phyloP scores from a whole-genome alignment of 2,113 vertebrate species.

The Microcebus tavaratra region DNA sequence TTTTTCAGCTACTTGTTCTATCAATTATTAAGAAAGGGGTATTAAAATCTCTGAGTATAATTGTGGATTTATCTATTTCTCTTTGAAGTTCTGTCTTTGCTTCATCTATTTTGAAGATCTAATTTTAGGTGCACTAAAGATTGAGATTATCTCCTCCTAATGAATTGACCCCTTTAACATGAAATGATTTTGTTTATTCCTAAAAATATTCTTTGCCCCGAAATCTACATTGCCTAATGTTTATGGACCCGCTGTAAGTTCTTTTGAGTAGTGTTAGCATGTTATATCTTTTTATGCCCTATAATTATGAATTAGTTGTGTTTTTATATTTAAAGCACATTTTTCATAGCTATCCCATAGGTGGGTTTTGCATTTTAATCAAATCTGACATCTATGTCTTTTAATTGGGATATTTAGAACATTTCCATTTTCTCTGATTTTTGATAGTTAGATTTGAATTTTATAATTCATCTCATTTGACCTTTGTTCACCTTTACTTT shows the following conservation, averaged over 20 bases:
- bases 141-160: slow-evolving; percentile 23
- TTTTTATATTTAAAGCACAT: slow-evolving; percentile 25
- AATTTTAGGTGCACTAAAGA: slow-evolving; percentile 14
- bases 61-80: background rate
- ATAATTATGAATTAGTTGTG: background rate
- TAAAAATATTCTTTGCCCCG: background rate
- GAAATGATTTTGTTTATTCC: background rate
- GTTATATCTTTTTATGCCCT: background rate
- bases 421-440: slow-evolving; percentile 12
- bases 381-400: background rate
- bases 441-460: background rate
- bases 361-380: slow-evolving; percentile 27
- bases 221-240: background rate
- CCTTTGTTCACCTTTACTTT: background rate
- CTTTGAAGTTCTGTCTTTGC: slow-evolving; percentile 14
- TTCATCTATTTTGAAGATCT: slow-evolving; percentile 31
- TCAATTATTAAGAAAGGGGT: background rate
- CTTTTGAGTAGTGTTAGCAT: background rate
- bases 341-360: background rate
- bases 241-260: background rate
- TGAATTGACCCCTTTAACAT: slow-evolving; percentile 3
- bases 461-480: slow-evolving; percentile 8
- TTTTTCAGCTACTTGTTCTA: slow-evolving; percentile 8
- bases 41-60: background rate
- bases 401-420: background rate